Base-by-base conservation (phyloP, 2,797 vertebrate species). In the Spheniscus humboldti region DNA sequence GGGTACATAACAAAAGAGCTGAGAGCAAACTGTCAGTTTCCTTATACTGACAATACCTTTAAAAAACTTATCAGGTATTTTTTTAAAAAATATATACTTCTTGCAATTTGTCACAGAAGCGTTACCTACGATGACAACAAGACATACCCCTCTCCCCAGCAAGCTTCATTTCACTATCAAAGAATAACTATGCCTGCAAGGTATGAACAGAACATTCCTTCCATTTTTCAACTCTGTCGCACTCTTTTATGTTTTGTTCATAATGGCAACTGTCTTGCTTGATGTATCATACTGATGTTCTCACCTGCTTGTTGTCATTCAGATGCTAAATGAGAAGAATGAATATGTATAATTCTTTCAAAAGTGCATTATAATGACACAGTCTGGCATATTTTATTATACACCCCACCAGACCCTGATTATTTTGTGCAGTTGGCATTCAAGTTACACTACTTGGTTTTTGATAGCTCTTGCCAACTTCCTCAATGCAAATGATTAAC, bases 291-390 rank as follows among this genome's bases (percentile, higher is more conserved):
- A 96, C 94, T 84, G 92, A 97, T 95, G 96, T 96, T 98, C 95
- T 98, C 95, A 97, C 96, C 96, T 97, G 97, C 96, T 97, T 97
- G 63, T 97, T 98, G 97, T 97, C 96, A 98, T 97, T 98, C 96
- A 95, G 94, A 88, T 96, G 95, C 96, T 98, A 98, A 98, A 97
- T 39, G 89, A 98, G 92, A 86, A 94, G 84, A 96, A 98, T 97
- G 95, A 97, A 98, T 98, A 97, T 98, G 97, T 95, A 97, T 97
- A 98, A 97, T 97, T 96, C 96, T 93, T 95, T 94, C 93, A 96
- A 96, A 97, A 97, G 83, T 96, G 86, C 80, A 95, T 97, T 96
- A 95, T 94, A 98, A 98, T 97, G 96, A 97, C 92, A 96, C 76
- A 95, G 89, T 90, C 88, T 97, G 97, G 96, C 91, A 95, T 98